phyloP scores from a whole-genome alignment of 2,113 vertebrate species.

The Lepisosteus oculatus region DNA sequence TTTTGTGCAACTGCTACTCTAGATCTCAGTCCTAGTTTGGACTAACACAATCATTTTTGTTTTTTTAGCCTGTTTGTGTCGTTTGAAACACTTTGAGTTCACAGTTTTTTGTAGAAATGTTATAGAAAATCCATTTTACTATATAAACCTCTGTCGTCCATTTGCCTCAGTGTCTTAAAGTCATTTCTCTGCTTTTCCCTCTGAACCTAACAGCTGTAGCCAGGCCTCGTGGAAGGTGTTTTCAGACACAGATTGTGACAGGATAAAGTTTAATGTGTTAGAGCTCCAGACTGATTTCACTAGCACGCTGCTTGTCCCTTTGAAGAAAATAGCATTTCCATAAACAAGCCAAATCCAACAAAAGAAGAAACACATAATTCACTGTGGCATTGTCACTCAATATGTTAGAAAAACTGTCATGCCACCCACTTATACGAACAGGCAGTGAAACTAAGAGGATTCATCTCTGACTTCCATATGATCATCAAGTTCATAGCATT shows the following conservation, averaged over 20 bases:
- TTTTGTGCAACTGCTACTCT: too few species aligned
- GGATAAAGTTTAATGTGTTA: slow-evolving; percentile 11
- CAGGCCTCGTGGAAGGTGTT: too few species aligned
- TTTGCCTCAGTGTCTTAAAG: too few species aligned
- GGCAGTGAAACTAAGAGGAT: slow-evolving; percentile 9
- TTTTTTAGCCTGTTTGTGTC: too few species aligned
- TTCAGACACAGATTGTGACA: not conserved
- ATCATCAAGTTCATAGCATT: slow-evolving; percentile 30
- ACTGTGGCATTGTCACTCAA: not conserved
- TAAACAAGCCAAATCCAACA: not conserved
- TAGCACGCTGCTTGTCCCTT: not conserved
- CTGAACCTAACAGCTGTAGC: too few species aligned
- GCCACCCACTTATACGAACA: slow-evolving; percentile 4
- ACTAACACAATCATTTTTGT: too few species aligned
- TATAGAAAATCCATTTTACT: too few species aligned
- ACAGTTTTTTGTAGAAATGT: too few species aligned
- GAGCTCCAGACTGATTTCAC: not conserved
- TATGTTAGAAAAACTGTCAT: not conserved
- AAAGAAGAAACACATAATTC: not conserved
- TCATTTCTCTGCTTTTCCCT: too few species aligned
- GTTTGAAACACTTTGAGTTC: too few species aligned
- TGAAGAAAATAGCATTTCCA: not conserved
- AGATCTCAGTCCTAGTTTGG: too few species aligned
- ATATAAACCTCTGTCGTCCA: too few species aligned
- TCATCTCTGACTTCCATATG: slow-evolving; percentile 15